Evolutionary conservation across 1,140 invertebrate genomes (phyloP).

Genomic region (Lycorma delicatula): DNA sequence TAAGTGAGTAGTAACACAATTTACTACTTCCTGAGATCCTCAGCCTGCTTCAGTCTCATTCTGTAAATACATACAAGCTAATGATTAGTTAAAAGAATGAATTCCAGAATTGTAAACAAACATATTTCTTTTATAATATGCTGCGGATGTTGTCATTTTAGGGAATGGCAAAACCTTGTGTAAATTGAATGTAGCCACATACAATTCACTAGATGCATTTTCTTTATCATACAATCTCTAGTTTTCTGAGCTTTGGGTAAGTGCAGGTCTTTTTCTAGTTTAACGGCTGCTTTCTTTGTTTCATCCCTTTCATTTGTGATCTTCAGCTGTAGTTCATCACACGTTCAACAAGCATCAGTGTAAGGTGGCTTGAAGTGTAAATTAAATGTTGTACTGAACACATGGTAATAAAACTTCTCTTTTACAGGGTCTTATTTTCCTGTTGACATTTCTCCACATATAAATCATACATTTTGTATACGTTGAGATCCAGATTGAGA

Average conservation of each 20-base stretch:
- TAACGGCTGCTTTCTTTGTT: no score
- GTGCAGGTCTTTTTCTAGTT: no score
- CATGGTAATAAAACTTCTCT: slow-evolving; percentile 17
- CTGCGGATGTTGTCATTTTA: background rate
- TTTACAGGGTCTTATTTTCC: background rate
- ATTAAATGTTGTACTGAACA: slow-evolving; percentile 19
- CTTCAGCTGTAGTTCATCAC: slow-evolving; percentile 6
- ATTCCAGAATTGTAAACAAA: slow-evolving; percentile 19
- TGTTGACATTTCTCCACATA: background rate
- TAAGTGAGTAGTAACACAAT: slow-evolving; percentile 8
- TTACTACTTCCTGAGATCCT: slow-evolving; percentile 21
- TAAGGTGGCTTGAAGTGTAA: slow-evolving; percentile 13
- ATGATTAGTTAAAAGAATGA: slow-evolving; percentile 15
- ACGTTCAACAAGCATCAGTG: slow-evolving; percentile 14
- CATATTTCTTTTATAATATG: slow-evolving; percentile 21
- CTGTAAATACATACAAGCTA: slow-evolving; percentile 21
- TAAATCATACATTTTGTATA: slow-evolving; percentile 6
- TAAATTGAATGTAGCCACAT: background rate
- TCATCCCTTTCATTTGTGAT: slow-evolving; percentile 1
- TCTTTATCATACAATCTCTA: background rate
- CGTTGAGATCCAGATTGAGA: slow-evolving; percentile 8
- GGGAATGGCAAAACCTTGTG: slow-evolving; percentile 17
- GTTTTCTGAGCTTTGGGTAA: slow-evolving; percentile 11
- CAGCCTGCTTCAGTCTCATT: slow-evolving; percentile 15
- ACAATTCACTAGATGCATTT: background rate